Conservation (phyloP, 35 echinoderm and acorn worm genomes). For the Apostichopus parvimensis region DNA sequence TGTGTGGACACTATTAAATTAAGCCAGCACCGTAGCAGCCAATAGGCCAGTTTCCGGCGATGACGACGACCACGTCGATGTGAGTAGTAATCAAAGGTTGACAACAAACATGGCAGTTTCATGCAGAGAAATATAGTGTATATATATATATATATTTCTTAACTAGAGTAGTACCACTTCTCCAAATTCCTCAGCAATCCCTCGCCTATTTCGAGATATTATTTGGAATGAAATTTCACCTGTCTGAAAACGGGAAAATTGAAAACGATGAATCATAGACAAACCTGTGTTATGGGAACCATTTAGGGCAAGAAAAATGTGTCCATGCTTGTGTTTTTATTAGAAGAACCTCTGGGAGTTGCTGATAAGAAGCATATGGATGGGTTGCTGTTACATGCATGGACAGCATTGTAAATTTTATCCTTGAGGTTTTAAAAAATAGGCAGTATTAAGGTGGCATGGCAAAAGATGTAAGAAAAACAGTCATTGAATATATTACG, state of each 20-base stretch:
- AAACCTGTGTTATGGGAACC: background rate
- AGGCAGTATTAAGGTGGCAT: background rate
- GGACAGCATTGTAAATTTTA: no score
- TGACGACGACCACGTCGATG: no score
- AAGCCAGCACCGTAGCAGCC: background rate
- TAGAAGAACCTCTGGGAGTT: background rate
- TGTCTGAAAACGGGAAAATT: background rate
- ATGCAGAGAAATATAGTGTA: no score
- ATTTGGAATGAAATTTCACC: background rate
- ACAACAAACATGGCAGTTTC: no score
- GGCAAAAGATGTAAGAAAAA: background rate
- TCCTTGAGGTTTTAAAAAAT: background rate
- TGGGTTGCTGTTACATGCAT: background rate
- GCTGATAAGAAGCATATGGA: background rate
- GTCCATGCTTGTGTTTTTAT: background rate
- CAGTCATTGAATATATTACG: background rate
- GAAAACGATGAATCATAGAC: background rate
- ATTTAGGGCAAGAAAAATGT: background rate
- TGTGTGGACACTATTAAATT: background rate
- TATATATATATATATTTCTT: no score
- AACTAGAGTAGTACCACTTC: background rate
- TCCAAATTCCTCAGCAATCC: background rate
- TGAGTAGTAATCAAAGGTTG: no score
- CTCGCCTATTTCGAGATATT: background rate
- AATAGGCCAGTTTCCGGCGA: no score